Conservation (phyloP, 1,140 invertebrate species). For the Aphidius gifuensis region DNA sequence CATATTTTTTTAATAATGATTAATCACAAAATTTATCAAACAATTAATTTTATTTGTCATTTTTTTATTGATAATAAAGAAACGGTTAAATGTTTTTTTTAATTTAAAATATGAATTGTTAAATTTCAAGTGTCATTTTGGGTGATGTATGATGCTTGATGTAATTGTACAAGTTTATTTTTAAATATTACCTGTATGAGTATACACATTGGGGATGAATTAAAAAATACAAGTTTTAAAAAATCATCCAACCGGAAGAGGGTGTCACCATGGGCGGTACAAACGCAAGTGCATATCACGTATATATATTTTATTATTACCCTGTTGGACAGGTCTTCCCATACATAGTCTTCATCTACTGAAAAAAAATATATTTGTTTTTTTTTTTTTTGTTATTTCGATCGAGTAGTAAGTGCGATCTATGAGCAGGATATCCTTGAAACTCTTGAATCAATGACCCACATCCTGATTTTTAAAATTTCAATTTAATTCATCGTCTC, state of each 20-base stretch:
- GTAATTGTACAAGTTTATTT: too few species aligned
- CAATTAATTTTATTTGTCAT: too few species aligned
- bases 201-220: not conserved
- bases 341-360: constrained; percentile 31
- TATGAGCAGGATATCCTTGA: constrained; percentile 47
- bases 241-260: constrained; percentile 44
- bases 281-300: constrained; percentile 42
- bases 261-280: constrained; percentile 39
- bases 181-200: too few species aligned
- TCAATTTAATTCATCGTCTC: not conserved
- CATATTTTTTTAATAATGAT: too few species aligned
- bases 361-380: constrained; percentile 19
- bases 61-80: too few species aligned
- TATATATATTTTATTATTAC: constrained; percentile 25
- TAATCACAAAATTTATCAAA: too few species aligned
- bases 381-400: constrained; percentile 30
- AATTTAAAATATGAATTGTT: too few species aligned
- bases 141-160: too few species aligned
- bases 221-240: not conserved
- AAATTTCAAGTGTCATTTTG: too few species aligned
- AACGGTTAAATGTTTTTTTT: too few species aligned
- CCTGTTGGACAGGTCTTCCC: too few species aligned
- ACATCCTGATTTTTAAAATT: constrained; percentile 29
- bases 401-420: constrained; percentile 21
- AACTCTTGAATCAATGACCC: constrained; percentile 41